Base-by-base conservation (phyloP, 2,888 invertebrate genomes). In the Bombyx huttoni region DNA sequence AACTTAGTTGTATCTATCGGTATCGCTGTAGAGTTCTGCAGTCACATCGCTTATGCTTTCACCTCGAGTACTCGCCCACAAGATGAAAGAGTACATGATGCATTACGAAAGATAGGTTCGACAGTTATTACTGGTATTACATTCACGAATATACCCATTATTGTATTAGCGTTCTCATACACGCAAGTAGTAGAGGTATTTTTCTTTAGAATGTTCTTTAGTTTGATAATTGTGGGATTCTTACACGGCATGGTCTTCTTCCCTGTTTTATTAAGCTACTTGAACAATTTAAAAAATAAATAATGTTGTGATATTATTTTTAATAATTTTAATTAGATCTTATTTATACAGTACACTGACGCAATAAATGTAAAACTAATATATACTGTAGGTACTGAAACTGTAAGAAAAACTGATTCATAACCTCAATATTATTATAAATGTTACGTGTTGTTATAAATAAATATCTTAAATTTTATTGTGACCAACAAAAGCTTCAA, bases 131-230 rank as follows among this genome's bases (percentile, higher is more conserved):
- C 96, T 54, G 98, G 98, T 24, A 98, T 99, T 48, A 98, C 98
- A 0, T 82, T 98, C 33, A 98, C 98, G 0, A 98, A 99, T 79
- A 94, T 98, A 62, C 94, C 94, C 46, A 96, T 98, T 54, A 79
- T 95, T 13, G 95, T 98, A 8, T 81, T 99, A 57, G 97, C 94
- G 0, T 98, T 98, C 78, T 95, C 98, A 2, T 96, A 97, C 68
- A 97, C 98, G 1, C 94, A 96, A 84, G 92, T 97, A n/a, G 98
- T 98, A 70, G 93, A 95, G 81, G 89, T 95, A 52, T 98, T 96
- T 75, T 99, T 98, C 86, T 98, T 98, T 78, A 92, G 98, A 71
- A 98, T 99, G 97, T 97, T 98, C 74, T 89, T 98, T 57, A 95
- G 96, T 52, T 96, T 98, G 63, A 98, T 99, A 1, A 67, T 98